Base-by-base conservation (phyloP, 2,888 invertebrate species). In the Drosophila birchii region DNA sequence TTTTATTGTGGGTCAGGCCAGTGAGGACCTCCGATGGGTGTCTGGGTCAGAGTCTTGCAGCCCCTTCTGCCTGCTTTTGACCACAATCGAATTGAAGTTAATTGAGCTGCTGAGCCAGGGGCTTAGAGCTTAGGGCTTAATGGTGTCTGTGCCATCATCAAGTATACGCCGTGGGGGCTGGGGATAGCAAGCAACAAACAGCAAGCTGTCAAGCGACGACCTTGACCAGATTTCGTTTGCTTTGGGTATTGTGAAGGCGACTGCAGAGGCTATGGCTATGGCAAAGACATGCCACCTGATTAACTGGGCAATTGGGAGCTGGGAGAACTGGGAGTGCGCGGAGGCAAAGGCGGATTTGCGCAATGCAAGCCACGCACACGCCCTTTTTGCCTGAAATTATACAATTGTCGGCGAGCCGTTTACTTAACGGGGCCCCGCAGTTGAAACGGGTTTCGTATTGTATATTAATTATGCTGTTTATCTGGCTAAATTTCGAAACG, bases 361-460 rank as follows among this genome's bases (percentile, higher is more conserved):
- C 79, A 88, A 86, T 66, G 64, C 73, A 68, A 70, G 66, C 67
- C 73, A 68, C 67, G 66, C 67, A 56, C 87, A 74, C 87, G 80
- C 87, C 86, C 86, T 86, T 83, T 86, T 83, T 80, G 47, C 68
- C 60, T 72, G 9, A 38, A 87, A 87, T 81, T 85, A 87, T 85
- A 79, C 85, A 82, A 82, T 82, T 82, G 85, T 53, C 74, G 72
- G 64, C 39, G 34, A 41, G 45, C 47, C 64, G 67, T 70, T 79
- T 76, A 63, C 76, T 85, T 68, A 68, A 64, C 63, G 63, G 63
- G 58, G 69, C 62, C 68, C 74, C 43, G 34, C 67, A 70, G 47
- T 68, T 72, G 78, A 68, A 81, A 88, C 83, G 86, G 81, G 83
- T 83, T 83, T 88, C 73, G 85, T 36, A 71, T 77, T 80, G 86